phyloP scores from a whole-genome alignment of 2,888 invertebrate genomes.

The Athalia cordata region DNA sequence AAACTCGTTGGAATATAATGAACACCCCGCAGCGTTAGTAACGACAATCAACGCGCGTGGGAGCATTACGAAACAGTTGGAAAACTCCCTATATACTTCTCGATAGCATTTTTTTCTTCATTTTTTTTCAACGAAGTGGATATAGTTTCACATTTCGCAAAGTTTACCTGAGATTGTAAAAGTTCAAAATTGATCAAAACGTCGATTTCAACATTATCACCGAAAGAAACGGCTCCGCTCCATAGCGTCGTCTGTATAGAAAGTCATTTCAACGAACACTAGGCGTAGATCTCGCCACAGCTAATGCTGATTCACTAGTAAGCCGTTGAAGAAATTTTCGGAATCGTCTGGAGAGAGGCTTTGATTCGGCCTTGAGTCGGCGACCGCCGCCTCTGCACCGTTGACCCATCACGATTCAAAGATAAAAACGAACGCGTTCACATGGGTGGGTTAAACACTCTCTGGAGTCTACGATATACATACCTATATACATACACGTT shows the following conservation, averaged over 20 bases:
- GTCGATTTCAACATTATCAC: no score
- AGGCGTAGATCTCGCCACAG: neutral
- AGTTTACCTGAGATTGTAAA: no score
- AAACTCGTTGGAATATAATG: neutral
- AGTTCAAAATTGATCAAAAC: no score
- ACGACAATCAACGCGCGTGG: no score
- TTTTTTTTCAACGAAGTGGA: no score
- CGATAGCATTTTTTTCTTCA: no score
- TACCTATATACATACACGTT: conserved; percentile 10
- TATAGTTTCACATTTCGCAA: no score
- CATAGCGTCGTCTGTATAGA: neutral
- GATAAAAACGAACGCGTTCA: neutral
- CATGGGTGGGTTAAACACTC: neutral
- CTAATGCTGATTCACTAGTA: conserved; percentile 11
- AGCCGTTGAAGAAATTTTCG: conserved; percentile 5
- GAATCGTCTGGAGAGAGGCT: conserved; percentile 6
- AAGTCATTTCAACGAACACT: neutral
- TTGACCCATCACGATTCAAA: conserved; percentile 27
- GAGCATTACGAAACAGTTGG: no score
- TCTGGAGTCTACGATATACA: neutral
- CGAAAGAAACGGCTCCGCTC: no score
- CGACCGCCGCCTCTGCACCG: neutral
- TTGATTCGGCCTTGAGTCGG: conserved; percentile 11
- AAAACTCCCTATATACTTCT: no score
- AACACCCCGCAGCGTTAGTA: no score